A percentile compares a stretch with the other conserved stretches of the same genome.
These are phyloP conservation scores for Lophotis ruficrista DNA, from an alignment of 2,113 vertebrate species.

Conservation along the genomic window DNA sequence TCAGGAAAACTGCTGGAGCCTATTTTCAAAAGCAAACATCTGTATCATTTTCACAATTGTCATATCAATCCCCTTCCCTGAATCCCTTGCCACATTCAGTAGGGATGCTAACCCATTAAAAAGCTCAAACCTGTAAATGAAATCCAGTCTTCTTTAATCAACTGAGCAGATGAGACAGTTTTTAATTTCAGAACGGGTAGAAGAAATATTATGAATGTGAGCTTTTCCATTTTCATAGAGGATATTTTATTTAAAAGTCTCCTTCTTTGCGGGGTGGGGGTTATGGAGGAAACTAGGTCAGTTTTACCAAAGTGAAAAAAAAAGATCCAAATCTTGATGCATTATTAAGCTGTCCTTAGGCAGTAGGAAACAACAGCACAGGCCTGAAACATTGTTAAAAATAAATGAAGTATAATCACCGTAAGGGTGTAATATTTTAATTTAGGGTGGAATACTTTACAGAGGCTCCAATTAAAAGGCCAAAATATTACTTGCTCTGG, in stretches of 20 bases:
- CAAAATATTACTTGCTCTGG: background rate
- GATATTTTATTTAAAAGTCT: conserved; percentile 53
- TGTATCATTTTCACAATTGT: conserved; percentile 56
- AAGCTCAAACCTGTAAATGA: conserved; percentile 42
- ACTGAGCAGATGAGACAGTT: conserved; percentile 40
- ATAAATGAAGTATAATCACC: background rate
- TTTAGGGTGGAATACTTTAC: background rate
- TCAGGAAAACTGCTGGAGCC: conserved; percentile 14
- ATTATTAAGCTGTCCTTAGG: conserved; percentile 66
- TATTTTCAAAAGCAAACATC: conserved; percentile 50
- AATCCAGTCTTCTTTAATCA: conserved; percentile 59
- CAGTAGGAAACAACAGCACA: background rate
- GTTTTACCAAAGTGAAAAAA: conserved; percentile 49
- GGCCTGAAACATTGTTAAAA: conserved; percentile 42
- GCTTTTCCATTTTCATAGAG: conserved; percentile 26
- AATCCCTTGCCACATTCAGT: background rate
- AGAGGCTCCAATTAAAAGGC: background rate
- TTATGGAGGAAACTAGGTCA: conserved; percentile 60
- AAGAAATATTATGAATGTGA: conserved; percentile 20
- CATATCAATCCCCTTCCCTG: background rate
- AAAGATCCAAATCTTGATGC: background rate
- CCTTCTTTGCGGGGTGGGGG: background rate
- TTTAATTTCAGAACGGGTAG: conserved; percentile 46
- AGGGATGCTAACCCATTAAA: conserved; percentile 40
- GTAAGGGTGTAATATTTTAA: conserved; percentile 20